Evolutionary conservation across 1,140 invertebrate genomes (phyloP).

Genomic region (Drosophila truncata): DNA sequence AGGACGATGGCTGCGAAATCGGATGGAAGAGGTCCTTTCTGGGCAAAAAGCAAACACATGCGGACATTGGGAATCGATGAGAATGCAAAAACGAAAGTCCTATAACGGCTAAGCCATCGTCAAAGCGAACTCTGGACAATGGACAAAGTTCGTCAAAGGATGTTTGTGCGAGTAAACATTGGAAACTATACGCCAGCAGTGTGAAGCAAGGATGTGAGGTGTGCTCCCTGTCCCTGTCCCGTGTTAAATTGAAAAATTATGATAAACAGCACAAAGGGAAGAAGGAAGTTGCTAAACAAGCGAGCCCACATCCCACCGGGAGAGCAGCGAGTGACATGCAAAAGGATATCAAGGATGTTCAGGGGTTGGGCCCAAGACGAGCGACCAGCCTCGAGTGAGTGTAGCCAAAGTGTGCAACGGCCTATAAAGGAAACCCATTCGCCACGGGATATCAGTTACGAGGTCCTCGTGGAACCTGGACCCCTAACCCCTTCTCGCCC

Average conservation of each 20-base stretch:
- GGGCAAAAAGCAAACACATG: conserved; percentile 63
- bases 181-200: conserved; percentile 57
- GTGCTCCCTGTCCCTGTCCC: conserved; percentile 15
- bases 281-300: conserved; percentile 60
- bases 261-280: conserved; percentile 79
- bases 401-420: conserved; percentile 73
- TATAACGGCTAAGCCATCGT: conserved; percentile 59
- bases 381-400: conserved; percentile 59
- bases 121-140: conserved; percentile 77
- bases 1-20: conserved; percentile 10
- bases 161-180: conserved; percentile 79
- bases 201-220: conserved; percentile 27
- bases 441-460: conserved; percentile 85
- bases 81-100: conserved; percentile 79
- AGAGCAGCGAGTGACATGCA: conserved; percentile 59
- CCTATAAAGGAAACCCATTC: conserved; percentile 79
- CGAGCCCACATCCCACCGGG: conserved; percentile 65
- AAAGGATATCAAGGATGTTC: conserved; percentile 62
- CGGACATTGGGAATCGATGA: conserved; percentile 74
- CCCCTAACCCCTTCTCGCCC: conserved; percentile 23
- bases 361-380: conserved; percentile 61
- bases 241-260: conserved; percentile 85
- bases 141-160: conserved; percentile 78
- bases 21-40: conserved; percentile 13
- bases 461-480: conserved; percentile 30